phyloP scores from a whole-genome alignment of 2,888 invertebrate genomes.

The Beris morrisii region DNA sequence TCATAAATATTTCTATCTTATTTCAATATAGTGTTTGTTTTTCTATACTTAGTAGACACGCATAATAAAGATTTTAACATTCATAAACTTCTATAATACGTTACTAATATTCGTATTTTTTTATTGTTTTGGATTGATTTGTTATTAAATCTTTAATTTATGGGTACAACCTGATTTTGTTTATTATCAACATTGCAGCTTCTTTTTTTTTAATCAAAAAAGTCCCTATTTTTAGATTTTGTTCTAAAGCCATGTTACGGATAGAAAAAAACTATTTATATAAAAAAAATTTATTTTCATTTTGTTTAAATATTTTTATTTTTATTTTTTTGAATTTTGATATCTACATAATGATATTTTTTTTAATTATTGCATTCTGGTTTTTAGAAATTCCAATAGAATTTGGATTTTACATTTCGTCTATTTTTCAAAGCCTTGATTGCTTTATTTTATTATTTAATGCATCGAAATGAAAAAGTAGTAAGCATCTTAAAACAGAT shows the following conservation, averaged over 20 bases:
- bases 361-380: background rate
- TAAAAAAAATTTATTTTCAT: background rate
- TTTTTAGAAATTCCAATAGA: too few relatives aligned
- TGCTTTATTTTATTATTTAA: background rate
- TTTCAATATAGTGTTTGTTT: conserved; percentile 5
- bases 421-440: background rate
- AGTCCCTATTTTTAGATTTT: background rate
- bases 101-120: background rate
- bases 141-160: conserved; percentile 3
- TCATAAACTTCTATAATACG: background rate
- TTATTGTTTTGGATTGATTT: conserved; percentile 2
- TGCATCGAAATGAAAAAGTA: background rate
- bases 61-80: conserved; percentile 1
- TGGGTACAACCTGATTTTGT: conserved; percentile 26
- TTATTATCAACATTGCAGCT: conserved; percentile 30
- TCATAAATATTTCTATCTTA: background rate
- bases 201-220: background rate
- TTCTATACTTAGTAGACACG: conserved; percentile 3
- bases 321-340: background rate
- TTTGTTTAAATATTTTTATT: background rate
- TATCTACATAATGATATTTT: background rate
- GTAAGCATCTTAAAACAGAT: background rate
- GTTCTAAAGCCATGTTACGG: background rate
- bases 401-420: background rate
- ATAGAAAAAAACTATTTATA: conserved; percentile 4